phyloP scores from a whole-genome alignment of 2,888 invertebrate genomes.

The Sphaerolaimus hirsutus region DNA sequence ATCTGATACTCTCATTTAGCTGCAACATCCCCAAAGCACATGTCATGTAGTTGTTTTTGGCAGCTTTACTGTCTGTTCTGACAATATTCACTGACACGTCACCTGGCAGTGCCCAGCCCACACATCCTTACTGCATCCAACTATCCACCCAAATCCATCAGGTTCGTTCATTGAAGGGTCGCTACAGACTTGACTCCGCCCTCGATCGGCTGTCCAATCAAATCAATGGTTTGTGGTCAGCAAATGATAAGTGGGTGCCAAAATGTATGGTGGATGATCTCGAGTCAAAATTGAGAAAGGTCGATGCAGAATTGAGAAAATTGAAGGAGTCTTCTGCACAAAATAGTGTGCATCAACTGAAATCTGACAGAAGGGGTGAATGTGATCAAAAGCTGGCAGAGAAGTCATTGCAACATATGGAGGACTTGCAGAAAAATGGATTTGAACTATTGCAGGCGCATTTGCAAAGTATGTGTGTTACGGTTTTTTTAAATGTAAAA shows the following conservation, averaged over 20 bases:
- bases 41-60: no score
- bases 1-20: no score
- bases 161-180: background rate
- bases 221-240: no score
- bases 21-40: no score
- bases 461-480: background rate
- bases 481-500: background rate
- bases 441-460: constrained; percentile 1
- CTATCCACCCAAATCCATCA: background rate
- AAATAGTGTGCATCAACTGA: no score
- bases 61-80: no score
- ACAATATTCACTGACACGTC: no score
- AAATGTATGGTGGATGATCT: background rate
- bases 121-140: background rate
- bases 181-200: background rate
- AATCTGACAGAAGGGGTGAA: no score
- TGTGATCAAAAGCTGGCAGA: background rate
- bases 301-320: background rate
- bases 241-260: no score
- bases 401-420: background rate
- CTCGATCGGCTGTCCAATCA: background rate
- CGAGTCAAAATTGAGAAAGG: background rate
- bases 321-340: no score
- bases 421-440: constrained; percentile 1
- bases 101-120: no score